Evolutionary conservation across 1,140 invertebrate genomes (phyloP), one percentile per base, ranked within the genome.

Genomic region (Zaprionus inermis): DNA sequence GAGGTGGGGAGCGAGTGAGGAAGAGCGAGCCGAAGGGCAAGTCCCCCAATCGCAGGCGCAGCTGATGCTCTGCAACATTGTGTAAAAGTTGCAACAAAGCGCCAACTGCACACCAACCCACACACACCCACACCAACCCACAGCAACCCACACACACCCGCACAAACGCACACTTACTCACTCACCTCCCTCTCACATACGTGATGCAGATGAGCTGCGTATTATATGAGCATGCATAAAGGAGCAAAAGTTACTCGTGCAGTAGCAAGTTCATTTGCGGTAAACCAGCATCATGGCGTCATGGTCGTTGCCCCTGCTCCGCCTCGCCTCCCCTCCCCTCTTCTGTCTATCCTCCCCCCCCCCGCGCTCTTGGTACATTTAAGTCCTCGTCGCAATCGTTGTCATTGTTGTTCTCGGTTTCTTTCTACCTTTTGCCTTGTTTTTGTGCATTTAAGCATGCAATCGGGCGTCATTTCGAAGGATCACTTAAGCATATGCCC

Each of bases 231-330:
- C 52, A 34, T 67, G 64, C 70, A 73, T 61, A 67, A 61, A 63
- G 59, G 59, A 68, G 72, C 66, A 64, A 74, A 74, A 74, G 72
- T 74, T 74, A 70, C 67, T 73, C 57, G 65, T 73, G 71, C 65
- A 24, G 36, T 74, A 83, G 83, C 72, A 82, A 86, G 76, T 88
- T 79, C 83, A 86, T 86, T 86, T 86, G 82, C 32, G 82, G 82
- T 71, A 69, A 79, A 72, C 75, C 75, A 49, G 44, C 44, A 56
- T 46, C 66, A 41, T 59, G 71, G 36, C 71, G 76, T 76, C 83
- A 81, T 85, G 59, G 68, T 78, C 72, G 72, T 78, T 75, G 72
- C 66, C 56, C 72, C 60, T 55, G 34, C 49, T 41, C 56, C n/a
- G 24, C 14, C 54, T 16, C 60, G n/a, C 34, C 20, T 16, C 18